phyloP scores from a whole-genome alignment of 2,113 vertebrate species.

The Epinephelus cyanopodus region DNA sequence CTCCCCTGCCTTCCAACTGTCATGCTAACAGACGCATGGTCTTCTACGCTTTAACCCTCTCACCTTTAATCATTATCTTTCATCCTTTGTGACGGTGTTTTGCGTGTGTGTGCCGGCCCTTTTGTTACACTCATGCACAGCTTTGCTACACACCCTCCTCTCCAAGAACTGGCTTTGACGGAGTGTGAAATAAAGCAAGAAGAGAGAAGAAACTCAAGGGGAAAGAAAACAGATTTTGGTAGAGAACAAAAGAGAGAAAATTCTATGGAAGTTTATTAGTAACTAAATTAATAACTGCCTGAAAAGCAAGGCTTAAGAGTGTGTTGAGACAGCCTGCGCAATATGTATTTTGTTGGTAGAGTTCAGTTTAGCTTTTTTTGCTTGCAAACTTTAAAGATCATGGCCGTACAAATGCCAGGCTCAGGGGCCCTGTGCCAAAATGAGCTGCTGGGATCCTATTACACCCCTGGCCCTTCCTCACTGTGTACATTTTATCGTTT shows the following conservation, averaged over 20 bases:
- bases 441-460: too few relatives aligned
- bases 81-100: slow-evolving; percentile 9
- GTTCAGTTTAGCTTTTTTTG: not conserved
- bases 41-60: slow-evolving; percentile 22
- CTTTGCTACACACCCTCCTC: not conserved
- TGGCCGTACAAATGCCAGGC: too few relatives aligned
- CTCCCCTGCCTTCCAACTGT: slow-evolving; percentile 35
- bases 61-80: slow-evolving; percentile 45
- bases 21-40: slow-evolving; percentile 26
- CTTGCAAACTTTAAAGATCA: too few relatives aligned
- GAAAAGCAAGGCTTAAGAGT: not conserved
- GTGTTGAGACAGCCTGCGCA: not conserved
- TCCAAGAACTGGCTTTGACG: not conserved
- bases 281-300: too few relatives aligned
- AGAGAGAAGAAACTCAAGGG: not conserved
- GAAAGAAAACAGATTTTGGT: not conserved
- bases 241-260: not conserved
- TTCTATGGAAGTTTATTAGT: not conserved
- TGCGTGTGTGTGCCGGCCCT: not conserved
- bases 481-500: too few relatives aligned
- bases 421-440: too few relatives aligned
- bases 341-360: not conserved
- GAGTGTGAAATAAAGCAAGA: slow-evolving; percentile 12
- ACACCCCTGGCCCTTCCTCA: too few relatives aligned
- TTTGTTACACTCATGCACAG: not conserved